phyloP scores from a whole-genome alignment of 2,888 invertebrate species.

The Sinohyriopsis cumingii region DNA sequence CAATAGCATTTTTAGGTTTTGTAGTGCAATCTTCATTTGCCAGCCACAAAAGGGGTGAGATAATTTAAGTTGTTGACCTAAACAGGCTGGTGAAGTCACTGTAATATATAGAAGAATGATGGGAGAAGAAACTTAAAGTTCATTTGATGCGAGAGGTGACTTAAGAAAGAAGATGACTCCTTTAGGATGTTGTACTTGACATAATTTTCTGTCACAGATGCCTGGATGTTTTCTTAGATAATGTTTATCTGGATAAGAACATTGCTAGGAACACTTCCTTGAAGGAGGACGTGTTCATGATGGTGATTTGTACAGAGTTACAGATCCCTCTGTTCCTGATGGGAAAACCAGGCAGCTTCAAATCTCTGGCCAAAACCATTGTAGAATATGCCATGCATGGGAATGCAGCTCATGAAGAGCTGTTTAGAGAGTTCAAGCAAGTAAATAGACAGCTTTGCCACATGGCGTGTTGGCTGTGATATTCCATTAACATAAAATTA shows the following conservation, averaged over 20 bases:
- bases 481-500: no score
- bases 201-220: conserved; percentile 35
- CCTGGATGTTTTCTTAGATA: conserved; percentile 59
- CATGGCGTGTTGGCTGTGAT: no score
- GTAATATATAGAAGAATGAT: no score
- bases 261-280: conserved; percentile 40
- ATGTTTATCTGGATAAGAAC: conserved; percentile 45
- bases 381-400: conserved; percentile 69
- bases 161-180: no score
- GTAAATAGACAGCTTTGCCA: conserved; percentile 22
- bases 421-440: conserved; percentile 63
- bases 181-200: no score
- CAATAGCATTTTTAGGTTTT: no score
- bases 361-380: conserved; percentile 69
- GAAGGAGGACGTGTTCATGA: conserved; percentile 70
- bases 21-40: no score
- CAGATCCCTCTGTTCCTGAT: conserved; percentile 69
- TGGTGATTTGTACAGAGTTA: conserved; percentile 69
- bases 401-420: conserved; percentile 49
- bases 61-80: no score
- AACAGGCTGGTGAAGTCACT: no score
- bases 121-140: no score
- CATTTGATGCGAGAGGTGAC: no score
- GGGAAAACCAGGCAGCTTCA: conserved; percentile 70
- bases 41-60: no score